Evolutionary conservation across 2,888 invertebrate species (phyloP).

Genomic region (Drosophila lacicola): DNA sequence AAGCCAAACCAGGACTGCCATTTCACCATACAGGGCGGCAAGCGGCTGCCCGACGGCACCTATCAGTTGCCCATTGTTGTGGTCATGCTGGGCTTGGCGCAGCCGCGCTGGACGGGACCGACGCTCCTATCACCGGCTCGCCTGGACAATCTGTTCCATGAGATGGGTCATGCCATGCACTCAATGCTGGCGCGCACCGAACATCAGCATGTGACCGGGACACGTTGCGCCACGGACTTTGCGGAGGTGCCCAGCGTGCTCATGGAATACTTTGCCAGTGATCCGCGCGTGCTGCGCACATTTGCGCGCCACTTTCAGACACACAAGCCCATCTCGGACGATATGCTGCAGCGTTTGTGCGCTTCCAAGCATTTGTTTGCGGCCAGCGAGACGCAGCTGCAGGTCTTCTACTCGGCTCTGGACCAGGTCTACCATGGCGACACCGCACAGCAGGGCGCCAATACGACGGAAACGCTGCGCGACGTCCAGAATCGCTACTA

Average conservation of each 20-base stretch:
- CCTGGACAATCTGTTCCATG: constrained; percentile 98
- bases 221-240: constrained; percentile 98
- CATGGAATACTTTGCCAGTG: constrained; percentile 98
- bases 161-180: constrained; percentile 99
- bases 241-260: constrained; percentile 99
- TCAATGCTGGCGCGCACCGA: constrained; percentile 98
- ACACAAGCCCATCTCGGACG: constrained; percentile 92
- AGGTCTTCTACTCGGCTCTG: constrained; percentile 95
- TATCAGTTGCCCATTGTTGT: constrained; percentile 98
- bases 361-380: constrained; percentile 94
- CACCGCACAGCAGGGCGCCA: constrained; percentile 75
- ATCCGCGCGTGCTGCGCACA: constrained; percentile 92
- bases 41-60: constrained; percentile 90
- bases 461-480: constrained; percentile 91
- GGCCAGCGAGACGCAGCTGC: constrained; percentile 94
- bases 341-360: constrained; percentile 92
- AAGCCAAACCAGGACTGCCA: constrained; percentile 99
- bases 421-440: constrained; percentile 94
- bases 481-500: constrained; percentile 93
- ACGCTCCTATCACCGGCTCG: constrained; percentile 93
- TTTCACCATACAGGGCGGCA: constrained; percentile 98
- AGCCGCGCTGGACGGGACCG: constrained; percentile 90
- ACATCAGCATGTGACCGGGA: constrained; percentile 99
- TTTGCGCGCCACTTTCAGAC: constrained; percentile 97
- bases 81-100: constrained; percentile 94